phyloP scores from a whole-genome alignment of 2,113 vertebrate genomes.

The Heptranchias perlo region DNA sequence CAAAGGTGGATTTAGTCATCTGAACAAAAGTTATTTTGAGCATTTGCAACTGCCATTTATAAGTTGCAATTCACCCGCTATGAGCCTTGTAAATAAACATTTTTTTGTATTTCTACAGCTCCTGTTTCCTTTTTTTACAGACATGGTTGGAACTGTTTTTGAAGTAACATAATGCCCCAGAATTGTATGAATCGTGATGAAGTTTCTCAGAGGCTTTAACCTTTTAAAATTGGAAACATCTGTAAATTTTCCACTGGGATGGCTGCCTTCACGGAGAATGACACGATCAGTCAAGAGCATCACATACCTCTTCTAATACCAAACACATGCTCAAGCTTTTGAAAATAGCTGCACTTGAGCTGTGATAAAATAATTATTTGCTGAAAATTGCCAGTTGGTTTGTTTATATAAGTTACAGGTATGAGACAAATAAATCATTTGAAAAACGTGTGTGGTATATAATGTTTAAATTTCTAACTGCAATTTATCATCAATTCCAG shows the following conservation, averaged over 20 bases:
- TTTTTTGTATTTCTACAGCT: background rate
- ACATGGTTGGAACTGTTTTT: conserved; percentile 20
- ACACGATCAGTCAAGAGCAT: conserved; percentile 34
- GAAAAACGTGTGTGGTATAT: background rate
- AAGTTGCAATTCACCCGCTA: conserved; percentile 4
- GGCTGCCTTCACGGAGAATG: conserved; percentile 12
- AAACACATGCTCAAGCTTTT: conserved; percentile 33
- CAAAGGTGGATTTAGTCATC: background rate
- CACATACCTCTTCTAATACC: conserved; percentile 34
- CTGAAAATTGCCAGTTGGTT: conserved; percentile 19
- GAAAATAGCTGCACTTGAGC: background rate
- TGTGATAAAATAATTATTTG: conserved; percentile 22
- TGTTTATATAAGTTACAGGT: conserved; percentile 29
- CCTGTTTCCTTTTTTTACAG: background rate
- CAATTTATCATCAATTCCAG: conserved; percentile 27
- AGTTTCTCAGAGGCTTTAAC: conserved; percentile 34
- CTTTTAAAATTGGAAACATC: conserved; percentile 35
- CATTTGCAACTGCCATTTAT: background rate
- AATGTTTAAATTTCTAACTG: background rate
- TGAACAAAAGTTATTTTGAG: conserved; percentile 14
- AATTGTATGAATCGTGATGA: conserved; percentile 2
- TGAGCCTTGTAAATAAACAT: background rate
- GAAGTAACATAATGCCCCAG: conserved; percentile 19
- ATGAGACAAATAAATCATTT: conserved; percentile 28
- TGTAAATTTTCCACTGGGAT: conserved; percentile 32